Evolutionary conservation across 1,140 invertebrate species (phyloP), one percentile per base, ranked within the genome.

Genomic region (Zophobas atratus): DNA sequence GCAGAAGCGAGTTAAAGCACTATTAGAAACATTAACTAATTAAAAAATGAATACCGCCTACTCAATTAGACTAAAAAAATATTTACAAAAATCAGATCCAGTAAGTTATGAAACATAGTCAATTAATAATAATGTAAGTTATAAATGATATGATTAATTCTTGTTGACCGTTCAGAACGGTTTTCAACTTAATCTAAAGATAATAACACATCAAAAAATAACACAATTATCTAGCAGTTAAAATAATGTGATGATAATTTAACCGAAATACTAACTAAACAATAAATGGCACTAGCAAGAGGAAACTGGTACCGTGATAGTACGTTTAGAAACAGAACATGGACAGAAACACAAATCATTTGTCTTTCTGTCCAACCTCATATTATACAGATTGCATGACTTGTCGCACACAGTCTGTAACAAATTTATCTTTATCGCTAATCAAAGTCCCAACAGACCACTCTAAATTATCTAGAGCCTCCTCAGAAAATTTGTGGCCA

Each of bases 71-170:
- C 53, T 55, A 55, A 55, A 55, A 34, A 32, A 55, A 55, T 55
- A 67, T 67, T 43, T 67, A 67, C 60, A 67, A 20, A 20, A 20
- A 20, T 20, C 20, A 20, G 20, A 20, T 20, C 20, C 20, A 20
- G 20, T 20, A 20, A 20, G 20, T 20, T 20, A 55, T n/a, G 55
- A 43, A 73, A 73, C 20, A 73, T 41, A 73, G 6, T 56, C 49
- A 55, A 73, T 53, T 55, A 73, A 49, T 33, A 55, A 72, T 72
- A 53, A 73, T 56, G 71, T 73, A 73, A 55, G 56, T 75, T 46
- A 80, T 76, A 80, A 80, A 81, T 84, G 84, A 84, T 84, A 84
- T 84, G 84, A 83, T 84, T 78, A 84, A 84, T 84, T 84, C 84
- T 84, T 84, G 84, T 82, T 75, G 57, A 78, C 82, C 77, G 80